A percentile compares a stretch with the other conserved stretches of the same genome.
These are phyloP conservation scores for Astreopora myriophthalma DNA, from an alignment of 64 coral and sea anemone species.

Conservation along the genomic window DNA sequence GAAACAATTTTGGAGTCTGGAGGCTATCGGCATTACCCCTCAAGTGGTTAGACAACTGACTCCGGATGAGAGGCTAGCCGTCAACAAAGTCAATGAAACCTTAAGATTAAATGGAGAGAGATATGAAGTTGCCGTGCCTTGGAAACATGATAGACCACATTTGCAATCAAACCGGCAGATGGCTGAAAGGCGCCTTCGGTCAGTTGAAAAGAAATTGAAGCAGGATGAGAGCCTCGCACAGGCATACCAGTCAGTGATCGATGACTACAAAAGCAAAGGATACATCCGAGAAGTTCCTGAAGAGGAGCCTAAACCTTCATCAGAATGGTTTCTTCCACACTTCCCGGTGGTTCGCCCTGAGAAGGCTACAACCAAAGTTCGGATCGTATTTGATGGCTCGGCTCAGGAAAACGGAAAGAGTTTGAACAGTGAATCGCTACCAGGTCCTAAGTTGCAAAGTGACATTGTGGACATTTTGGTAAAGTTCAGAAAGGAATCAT, in stretches of 20 bases:
- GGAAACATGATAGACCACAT: conserved; percentile 48
- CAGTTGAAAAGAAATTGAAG: neutral
- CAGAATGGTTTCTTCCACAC: conserved; percentile 70
- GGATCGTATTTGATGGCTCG: conserved; percentile 68
- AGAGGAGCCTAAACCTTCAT: conserved; percentile 47
- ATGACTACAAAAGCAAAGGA: conserved; percentile 32
- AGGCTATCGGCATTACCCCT: no score
- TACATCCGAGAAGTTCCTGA: conserved; percentile 54
- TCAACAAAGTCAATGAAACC: no score
- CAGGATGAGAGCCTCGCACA: neutral
- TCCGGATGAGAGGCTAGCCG: no score
- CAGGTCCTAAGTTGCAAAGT: conserved; percentile 75
- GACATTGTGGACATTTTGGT: conserved; percentile 75
- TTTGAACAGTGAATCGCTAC: conserved; percentile 76
- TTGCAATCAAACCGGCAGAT: conserved; percentile 1
- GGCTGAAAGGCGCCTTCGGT: neutral
- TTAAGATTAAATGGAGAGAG: conserved; percentile 18
- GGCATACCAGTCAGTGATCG: conserved; percentile 12
- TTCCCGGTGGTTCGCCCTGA: conserved; percentile 74
- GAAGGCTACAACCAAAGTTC: conserved; percentile 57
- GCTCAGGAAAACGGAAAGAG: conserved; percentile 70
- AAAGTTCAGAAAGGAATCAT: conserved; percentile 53
- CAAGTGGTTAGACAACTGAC: no score
- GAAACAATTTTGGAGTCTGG: no score
- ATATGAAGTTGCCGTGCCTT: conserved; percentile 53